Percentiles rank a stretch among this genome's conserved stretches.
Evolutionary conservation across 2,888 invertebrate species (phyloP).

Genomic region (Nematopogon swammerdamellus): DNA sequence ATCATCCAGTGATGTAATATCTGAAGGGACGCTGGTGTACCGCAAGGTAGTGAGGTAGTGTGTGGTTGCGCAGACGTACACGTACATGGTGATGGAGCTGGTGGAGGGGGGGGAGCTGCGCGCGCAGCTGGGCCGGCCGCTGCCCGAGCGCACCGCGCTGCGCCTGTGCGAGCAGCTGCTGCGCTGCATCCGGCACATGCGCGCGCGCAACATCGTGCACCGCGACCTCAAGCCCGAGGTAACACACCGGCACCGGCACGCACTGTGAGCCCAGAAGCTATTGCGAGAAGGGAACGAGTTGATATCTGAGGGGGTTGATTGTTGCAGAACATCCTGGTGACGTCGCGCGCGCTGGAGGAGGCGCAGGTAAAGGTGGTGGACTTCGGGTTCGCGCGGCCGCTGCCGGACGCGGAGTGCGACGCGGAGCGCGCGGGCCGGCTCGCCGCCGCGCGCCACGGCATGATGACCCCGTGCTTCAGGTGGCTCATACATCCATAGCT

Average conservation of each 20-base stretch:
- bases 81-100: slow-evolving; percentile 88
- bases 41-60: no score
- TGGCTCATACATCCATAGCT: slow-evolving; percentile 21
- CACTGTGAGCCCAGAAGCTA: no score
- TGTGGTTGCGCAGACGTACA: slow-evolving; percentile 61
- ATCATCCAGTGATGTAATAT: no score
- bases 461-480: slow-evolving; percentile 89
- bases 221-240: slow-evolving; percentile 94
- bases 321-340: slow-evolving; percentile 41
- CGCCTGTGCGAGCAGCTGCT: slow-evolving; percentile 78
- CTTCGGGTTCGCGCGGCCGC: slow-evolving; percentile 88
- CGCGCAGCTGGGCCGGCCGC: slow-evolving; percentile 50
- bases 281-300: no score
- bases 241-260: no score
- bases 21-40: no score
- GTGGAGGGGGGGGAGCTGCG: slow-evolving; percentile 79
- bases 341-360: slow-evolving; percentile 25
- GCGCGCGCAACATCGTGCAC: slow-evolving; percentile 81
- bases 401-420: slow-evolving; percentile 21
- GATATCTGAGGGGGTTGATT: not conserved
- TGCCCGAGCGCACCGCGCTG: slow-evolving; percentile 79
- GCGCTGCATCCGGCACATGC: slow-evolving; percentile 82
- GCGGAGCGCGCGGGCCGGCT: not conserved
- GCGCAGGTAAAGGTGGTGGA: slow-evolving; percentile 83
- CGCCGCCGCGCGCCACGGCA: slow-evolving; percentile 20